Base-by-base conservation (phyloP, 2,888 invertebrate genomes). In the Gymnocheta viridis region DNA sequence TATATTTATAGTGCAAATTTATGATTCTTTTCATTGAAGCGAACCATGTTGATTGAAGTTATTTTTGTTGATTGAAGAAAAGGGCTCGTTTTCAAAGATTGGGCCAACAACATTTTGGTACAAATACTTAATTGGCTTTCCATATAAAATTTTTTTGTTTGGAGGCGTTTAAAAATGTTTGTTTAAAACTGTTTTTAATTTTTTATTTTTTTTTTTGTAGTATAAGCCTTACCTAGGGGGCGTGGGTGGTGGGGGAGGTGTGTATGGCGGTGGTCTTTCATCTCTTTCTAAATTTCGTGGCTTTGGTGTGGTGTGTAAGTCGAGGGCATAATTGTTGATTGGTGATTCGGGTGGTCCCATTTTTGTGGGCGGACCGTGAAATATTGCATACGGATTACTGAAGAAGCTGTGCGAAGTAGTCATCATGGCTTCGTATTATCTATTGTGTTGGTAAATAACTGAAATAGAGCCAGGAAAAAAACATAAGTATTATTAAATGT, bases 391-490 rank as follows among this genome's bases (percentile, higher is more conserved):
- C 51, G 92, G 92, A 88, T 91, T 90, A 86, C 91, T 91, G 86
- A 91, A 92, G 85, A 92, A 91, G 87, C 91, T 91, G 85, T 91
- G 90, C 79, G 89, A 90, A 85, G 91, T 91, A 81, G 91, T 88
- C 91, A 91, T 91, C 91, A 91, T 91, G 80, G 89, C 89, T 83
- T 86, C 49, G 54, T 56, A 10, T 4, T 19, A 17, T n/a, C 24
- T 38, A 41, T 49, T 32, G n/a, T 67, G 22, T 38, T 44, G 19
- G 86, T 87, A 35, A 82, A 35, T 72, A 87, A 80, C 87, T 86
- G 81, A 4, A 86, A 86, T 4, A 17, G 10, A 54, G n/a, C n/a
- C n/a, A n/a, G 6, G 17, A 38, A 47, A 49, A 54, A 27, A 38
- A 35, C 19, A 4, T 19, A 41, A 62, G 1, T 47, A 22, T 35